A percentile compares a stretch with the other conserved stretches of the same genome.
Evolutionary conservation across 92 coral and sea anemone species (phyloP).

Genomic region (Phenganax marumi): DNA sequence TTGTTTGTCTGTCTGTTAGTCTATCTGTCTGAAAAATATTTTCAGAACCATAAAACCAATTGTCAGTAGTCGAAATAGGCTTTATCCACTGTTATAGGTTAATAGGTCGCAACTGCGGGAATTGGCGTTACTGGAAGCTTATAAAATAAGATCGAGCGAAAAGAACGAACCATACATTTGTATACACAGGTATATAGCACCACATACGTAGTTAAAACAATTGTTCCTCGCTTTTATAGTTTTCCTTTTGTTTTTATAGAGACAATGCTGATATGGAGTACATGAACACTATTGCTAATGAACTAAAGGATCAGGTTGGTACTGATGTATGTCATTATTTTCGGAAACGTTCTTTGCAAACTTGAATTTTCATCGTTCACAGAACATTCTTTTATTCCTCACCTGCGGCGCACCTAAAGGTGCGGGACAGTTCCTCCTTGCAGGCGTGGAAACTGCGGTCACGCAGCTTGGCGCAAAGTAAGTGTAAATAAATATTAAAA

Average conservation of each 20-base stretch:
- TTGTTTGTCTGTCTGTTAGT: not conserved
- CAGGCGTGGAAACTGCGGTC: conserved; percentile 78
- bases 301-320: conserved; percentile 69
- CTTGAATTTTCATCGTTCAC: not conserved
- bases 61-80: not conserved
- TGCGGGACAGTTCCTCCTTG: conserved; percentile 82
- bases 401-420: conserved; percentile 96
- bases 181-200: conserved; percentile 76
- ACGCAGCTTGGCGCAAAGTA: conserved; percentile 81
- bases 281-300: conserved; percentile 84
- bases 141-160: conserved; percentile 63
- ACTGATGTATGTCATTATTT: too few relatives aligned
- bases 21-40: too few relatives aligned
- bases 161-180: conserved; percentile 65
- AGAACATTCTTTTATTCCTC: conserved; percentile 68
- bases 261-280: conserved; percentile 99
- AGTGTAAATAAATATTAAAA: conserved; percentile 24
- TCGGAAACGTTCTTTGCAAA: not conserved
- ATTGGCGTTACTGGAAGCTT: conserved; percentile 90
- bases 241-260: conserved; percentile 43
- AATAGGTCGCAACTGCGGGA: conserved; percentile 79
- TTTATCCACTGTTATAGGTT: conserved; percentile 43
- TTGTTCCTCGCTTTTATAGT: not conserved
- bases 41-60: too few relatives aligned
- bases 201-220: not conserved